phyloP scores from a whole-genome alignment of 2,113 vertebrate species.

The Anolis carolinensis region DNA sequence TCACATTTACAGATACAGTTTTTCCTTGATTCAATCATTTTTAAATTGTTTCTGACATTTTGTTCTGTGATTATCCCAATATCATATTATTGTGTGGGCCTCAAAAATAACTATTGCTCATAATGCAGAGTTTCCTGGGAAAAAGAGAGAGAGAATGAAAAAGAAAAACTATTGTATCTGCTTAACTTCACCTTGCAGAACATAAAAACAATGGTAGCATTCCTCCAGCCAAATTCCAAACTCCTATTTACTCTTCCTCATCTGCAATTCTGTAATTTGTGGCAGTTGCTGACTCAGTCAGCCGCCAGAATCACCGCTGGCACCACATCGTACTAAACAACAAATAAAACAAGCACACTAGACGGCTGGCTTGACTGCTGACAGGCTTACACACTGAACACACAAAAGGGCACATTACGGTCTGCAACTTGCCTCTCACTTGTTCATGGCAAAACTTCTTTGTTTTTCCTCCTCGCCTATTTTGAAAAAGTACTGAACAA shows the following conservation, averaged over 20 bases:
- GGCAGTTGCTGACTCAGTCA: slow-evolving; percentile 56
- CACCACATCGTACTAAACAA: slow-evolving; percentile 51
- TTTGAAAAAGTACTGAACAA: not conserved
- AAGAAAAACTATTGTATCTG: not conserved
- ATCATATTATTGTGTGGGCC: not conserved
- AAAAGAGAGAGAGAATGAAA: slow-evolving; percentile 28
- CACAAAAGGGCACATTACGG: slow-evolving; percentile 35
- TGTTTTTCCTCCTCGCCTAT: not conserved
- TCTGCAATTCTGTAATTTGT: slow-evolving; percentile 52
- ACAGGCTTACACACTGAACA: slow-evolving; percentile 40
- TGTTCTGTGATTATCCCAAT: not conserved
- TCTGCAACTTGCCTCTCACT: slow-evolving; percentile 10
- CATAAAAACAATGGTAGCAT: slow-evolving; percentile 37
- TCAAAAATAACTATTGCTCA: not conserved
- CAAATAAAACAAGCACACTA: slow-evolving; percentile 46
- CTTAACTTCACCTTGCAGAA: not conserved
- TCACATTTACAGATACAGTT: too few species aligned
- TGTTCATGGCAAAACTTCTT: not conserved
- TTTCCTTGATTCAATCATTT: too few species aligned
- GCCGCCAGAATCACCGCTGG: slow-evolving; percentile 55
- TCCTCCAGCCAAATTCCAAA: slow-evolving; percentile 27
- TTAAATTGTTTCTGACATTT: too few species aligned
- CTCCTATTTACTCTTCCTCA: slow-evolving; percentile 46
- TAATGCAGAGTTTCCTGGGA: slow-evolving; percentile 28
- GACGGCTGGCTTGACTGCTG: not conserved